phyloP scores from a whole-genome alignment of 2,113 vertebrate genomes.

The Odontesthes bonariensis region DNA sequence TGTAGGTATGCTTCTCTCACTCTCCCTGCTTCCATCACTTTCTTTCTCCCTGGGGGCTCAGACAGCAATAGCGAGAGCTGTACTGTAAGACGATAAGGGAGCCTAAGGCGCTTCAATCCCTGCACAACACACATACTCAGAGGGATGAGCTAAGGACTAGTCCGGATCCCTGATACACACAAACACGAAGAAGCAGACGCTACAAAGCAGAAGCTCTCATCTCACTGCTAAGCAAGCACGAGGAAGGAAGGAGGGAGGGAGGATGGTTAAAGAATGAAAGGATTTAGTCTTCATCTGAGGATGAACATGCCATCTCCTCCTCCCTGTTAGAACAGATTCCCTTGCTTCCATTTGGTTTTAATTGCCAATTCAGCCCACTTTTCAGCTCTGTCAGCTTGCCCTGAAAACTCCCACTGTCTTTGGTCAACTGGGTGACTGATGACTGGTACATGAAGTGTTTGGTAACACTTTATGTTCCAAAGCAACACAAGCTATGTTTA shows the following conservation, averaged over 20 bases:
- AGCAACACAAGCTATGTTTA: conserved; percentile 77
- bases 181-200: conserved; percentile 66
- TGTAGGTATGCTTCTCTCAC: conserved; percentile 31
- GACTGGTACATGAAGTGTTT: conserved; percentile 64
- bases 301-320: conserved; percentile 74
- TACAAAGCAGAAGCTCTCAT: conserved; percentile 72
- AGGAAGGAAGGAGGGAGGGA: conserved; percentile 51
- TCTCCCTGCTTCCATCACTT: conserved; percentile 13
- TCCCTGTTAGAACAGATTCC: conserved; percentile 68
- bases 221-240: conserved; percentile 62
- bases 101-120: conserved; percentile 70
- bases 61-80: conserved; percentile 38
- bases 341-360: conserved; percentile 60
- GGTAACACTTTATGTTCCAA: conserved; percentile 73
- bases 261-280: conserved; percentile 66
- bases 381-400: conserved; percentile 61
- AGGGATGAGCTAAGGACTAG: conserved; percentile 75
- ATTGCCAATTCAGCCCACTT: conserved; percentile 67
- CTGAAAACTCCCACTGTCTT: conserved; percentile 64
- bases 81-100: conserved; percentile 72
- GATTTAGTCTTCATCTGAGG: conserved; percentile 74
- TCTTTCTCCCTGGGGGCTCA: conserved; percentile 39
- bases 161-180: conserved; percentile 68
- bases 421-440: conserved; percentile 66
- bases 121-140: conserved; percentile 72